phyloP scores from a whole-genome alignment of 2,888 invertebrate species.

The Heliconius cydno region DNA sequence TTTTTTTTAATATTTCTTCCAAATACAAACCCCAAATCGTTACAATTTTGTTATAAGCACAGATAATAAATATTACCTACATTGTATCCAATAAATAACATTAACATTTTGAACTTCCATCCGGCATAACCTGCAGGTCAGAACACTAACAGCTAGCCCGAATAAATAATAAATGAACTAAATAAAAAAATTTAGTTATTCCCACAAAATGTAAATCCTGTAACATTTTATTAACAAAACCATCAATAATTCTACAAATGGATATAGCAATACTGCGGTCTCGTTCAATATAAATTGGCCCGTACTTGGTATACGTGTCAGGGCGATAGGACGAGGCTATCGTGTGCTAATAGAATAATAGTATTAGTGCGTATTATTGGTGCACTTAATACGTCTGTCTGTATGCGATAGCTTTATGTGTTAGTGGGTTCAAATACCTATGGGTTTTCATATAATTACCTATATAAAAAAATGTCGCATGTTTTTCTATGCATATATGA shows the following conservation, averaged over 20 bases:
- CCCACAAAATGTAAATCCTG: no score
- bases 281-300: conserved; percentile 53
- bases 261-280: conserved; percentile 46
- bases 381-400: conserved; percentile 24
- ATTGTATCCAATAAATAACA: not conserved
- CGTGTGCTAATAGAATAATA: conserved; percentile 47
- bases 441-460: not conserved
- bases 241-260: conserved; percentile 46
- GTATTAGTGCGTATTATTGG: conserved; percentile 40
- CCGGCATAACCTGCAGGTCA: conserved; percentile 16
- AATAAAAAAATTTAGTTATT: not conserved
- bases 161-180: conserved; percentile 25
- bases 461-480: not conserved
- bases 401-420: not conserved
- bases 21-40: not conserved
- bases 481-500: not conserved
- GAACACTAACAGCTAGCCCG: conserved; percentile 7
- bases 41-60: no score
- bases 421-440: not conserved
- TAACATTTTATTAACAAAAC: conserved; percentile 40
- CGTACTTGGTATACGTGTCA: conserved; percentile 71
- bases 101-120: conserved; percentile 26
- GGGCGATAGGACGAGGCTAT: conserved; percentile 60
- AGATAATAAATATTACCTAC: conserved; percentile 4
- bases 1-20: no score